A percentile compares a stretch with the other conserved stretches of the same genome.
Conservation (phyloP, 2,113 vertebrate species). For the Alectura lathami region DNA sequence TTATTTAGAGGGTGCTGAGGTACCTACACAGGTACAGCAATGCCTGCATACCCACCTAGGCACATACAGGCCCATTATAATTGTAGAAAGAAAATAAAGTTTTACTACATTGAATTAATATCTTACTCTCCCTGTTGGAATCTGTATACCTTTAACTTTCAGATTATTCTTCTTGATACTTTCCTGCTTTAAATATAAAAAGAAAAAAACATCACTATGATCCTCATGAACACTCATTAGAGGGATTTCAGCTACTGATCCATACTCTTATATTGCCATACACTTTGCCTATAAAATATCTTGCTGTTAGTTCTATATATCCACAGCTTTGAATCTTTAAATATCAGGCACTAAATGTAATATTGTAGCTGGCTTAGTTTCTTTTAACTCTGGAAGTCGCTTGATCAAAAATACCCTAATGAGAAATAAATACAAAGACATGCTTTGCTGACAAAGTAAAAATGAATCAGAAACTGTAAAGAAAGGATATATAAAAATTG, state of each 20-base stretch:
- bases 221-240: not conserved
- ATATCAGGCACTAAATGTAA: not conserved
- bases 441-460: not conserved
- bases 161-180: not conserved
- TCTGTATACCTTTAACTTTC: not conserved
- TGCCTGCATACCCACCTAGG: not conserved
- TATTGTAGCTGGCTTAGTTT: not conserved
- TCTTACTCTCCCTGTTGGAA: not conserved
- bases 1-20: too few relatives aligned
- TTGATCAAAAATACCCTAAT: not conserved
- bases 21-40: not conserved
- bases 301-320: not conserved
- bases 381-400: not conserved
- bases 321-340: not conserved
- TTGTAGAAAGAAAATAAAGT: not conserved
- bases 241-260: not conserved
- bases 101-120: not conserved
- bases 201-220: not conserved
- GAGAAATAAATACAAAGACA: not conserved
- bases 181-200: not conserved
- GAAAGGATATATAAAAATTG: not conserved
- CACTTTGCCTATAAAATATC: not conserved
- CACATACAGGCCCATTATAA: not conserved
- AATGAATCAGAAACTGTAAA: not conserved
- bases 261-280: not conserved